Base-by-base conservation (phyloP, 2,888 invertebrate genomes). In the Eurytoma adleriae region DNA sequence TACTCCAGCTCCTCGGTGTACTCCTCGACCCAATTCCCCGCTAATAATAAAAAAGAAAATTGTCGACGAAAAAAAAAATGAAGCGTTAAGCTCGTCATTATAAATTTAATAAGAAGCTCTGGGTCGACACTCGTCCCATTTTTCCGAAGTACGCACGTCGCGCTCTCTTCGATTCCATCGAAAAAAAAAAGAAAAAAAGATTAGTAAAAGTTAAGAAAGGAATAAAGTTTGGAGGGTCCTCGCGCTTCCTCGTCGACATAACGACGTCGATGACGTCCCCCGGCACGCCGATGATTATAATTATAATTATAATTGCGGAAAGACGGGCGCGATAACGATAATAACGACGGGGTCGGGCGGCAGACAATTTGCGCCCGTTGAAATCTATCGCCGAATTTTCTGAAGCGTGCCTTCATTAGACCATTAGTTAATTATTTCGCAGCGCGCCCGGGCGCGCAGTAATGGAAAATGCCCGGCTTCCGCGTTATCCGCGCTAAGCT, bases 341-440 rank as follows among this genome's bases (percentile, higher is more conserved):
- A 78, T 81, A 66, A 76, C 73, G 57, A 76, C 18, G 64, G 54
- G 18, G 54, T 40, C 24, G 56, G 48, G 7, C 24, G 18, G 64
- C 54, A 12, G 79, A 64, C 12, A 30, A 14, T 40, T 40, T 10
- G 64, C 40, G 12, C 40, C 48, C 20, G 48, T 78, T 78, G 69
- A 80, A 83, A 81, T 83, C 83, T 82, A 81, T 81, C 80, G 76
- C 75, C 82, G 75, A 79, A 79, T 83, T 79, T 82, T 78, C 79
- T 78, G 80, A 76, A 80, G 83, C 67, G 72, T 79, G 72, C 80
- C 87, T 88, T 87, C 87, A 88, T 88, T 88, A 87, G 85, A 84
- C 87, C 88, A 88, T 90, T 88, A 89, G 87, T 87, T 89, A 89
- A 90, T 89, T 89, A 89, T 89, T 87, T 87, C 84, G 85, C 85